A percentile compares a stretch with the other conserved stretches of the same genome.
phyloP scores from a whole-genome alignment of 2,797 vertebrate genomes.

The Falco naumanni region DNA sequence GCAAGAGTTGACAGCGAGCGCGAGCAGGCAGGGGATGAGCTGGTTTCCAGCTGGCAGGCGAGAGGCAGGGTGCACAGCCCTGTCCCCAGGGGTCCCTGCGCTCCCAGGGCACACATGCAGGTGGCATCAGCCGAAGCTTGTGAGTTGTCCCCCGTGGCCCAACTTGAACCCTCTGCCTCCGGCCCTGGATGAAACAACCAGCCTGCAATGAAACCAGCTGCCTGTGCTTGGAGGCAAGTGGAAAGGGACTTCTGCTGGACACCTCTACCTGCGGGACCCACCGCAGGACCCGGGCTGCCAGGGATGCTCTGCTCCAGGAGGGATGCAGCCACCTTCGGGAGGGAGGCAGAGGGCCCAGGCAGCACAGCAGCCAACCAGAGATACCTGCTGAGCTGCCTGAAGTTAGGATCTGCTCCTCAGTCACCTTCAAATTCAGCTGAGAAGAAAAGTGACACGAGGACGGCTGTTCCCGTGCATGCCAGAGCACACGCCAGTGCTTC shows the following conservation, averaged over 20 bases:
- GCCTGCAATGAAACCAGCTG: background rate
- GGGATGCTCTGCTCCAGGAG: background rate
- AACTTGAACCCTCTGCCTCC: background rate
- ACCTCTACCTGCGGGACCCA: background rate
- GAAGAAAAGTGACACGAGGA: background rate
- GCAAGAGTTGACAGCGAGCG: conserved; percentile 3
- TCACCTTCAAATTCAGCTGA: background rate
- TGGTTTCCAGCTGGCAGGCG: accelerated
- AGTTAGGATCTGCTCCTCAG: background rate
- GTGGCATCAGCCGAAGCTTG: background rate
- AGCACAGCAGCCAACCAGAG: background rate
- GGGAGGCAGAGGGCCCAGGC: background rate
- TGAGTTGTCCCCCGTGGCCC: background rate
- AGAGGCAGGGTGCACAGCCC: background rate
- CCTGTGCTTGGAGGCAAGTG: background rate
- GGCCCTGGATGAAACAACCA: background rate
- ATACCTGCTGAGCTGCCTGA: background rate
- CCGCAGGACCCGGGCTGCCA: background rate
- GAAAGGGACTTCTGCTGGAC: background rate
- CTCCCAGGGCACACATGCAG: background rate
- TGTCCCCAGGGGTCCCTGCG: background rate
- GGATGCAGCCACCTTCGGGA: background rate
- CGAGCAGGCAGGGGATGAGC: background rate
- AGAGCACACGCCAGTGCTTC: accelerated
- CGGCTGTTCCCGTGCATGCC: accelerated